Evolutionary conservation across 2,888 invertebrate genomes (phyloP).

Genomic region (Philhelius pedissequus): DNA sequence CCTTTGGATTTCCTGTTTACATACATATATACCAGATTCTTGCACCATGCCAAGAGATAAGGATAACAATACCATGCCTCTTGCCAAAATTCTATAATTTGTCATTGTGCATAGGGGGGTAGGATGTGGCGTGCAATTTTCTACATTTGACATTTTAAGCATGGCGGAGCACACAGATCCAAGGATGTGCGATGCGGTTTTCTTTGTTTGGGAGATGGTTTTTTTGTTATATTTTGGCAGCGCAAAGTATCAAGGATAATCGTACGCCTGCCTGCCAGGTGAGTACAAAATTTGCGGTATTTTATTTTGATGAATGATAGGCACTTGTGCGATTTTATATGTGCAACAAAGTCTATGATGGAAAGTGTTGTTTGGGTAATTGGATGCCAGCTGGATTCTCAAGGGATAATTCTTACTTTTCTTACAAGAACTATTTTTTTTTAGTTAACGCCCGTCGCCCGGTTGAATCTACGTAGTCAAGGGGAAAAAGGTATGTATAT

Average conservation of each 20-base stretch:
- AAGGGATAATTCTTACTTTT: background rate
- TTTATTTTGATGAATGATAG: conserved; percentile 46
- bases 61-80: conserved; percentile 7
- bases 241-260: conserved; percentile 25
- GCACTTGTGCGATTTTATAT: conserved; percentile 14
- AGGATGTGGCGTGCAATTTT: conserved; percentile 23
- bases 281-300: conserved; percentile 42
- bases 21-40: conserved; percentile 59
- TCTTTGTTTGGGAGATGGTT: background rate
- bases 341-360: background rate
- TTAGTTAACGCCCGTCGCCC: too few species aligned
- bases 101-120: conserved; percentile 33
- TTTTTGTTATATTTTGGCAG: conserved; percentile 16
- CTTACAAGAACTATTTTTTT: background rate
- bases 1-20: conserved; percentile 30
- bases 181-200: conserved; percentile 47
- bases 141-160: conserved; percentile 54
- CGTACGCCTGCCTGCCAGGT: conserved; percentile 25
- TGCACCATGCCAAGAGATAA: conserved; percentile 62
- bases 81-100: conserved; percentile 65
- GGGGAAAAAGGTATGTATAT: too few species aligned
- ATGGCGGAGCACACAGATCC: background rate
- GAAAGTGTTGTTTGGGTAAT: background rate
- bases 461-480: too few species aligned
- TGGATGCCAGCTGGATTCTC: background rate